A percentile compares a stretch with the other conserved stretches of the same genome.
Conservation (phyloP, 2,888 invertebrate genomes). For the Chironomus tentans region DNA sequence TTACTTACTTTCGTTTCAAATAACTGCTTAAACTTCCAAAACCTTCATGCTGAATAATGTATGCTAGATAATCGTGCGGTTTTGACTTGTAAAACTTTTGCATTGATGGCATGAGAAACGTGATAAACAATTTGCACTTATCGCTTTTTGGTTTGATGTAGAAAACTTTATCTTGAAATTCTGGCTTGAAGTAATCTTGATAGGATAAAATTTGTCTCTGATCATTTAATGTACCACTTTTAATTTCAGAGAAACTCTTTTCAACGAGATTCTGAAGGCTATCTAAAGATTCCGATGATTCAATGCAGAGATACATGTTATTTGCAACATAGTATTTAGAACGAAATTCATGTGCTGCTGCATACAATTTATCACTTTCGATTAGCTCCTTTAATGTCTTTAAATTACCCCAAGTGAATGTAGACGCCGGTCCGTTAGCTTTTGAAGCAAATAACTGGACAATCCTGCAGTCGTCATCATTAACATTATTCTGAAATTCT, state of each 20-base stretch:
- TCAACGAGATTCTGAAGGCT: slow-evolving; percentile 33
- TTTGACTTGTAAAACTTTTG: slow-evolving; percentile 37
- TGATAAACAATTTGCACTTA: slow-evolving; percentile 51
- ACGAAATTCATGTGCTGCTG: slow-evolving; percentile 63
- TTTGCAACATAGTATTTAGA: slow-evolving; percentile 75
- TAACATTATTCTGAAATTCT: slow-evolving; percentile 73
- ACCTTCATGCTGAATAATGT: slow-evolving; percentile 79
- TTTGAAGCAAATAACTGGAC: slow-evolving; percentile 66
- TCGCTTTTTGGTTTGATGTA: slow-evolving; percentile 69
- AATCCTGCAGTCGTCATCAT: slow-evolving; percentile 63
- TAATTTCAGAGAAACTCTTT: slow-evolving; percentile 1
- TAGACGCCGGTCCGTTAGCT: slow-evolving; percentile 62
- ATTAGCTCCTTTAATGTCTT: slow-evolving; percentile 60
- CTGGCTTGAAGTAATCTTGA: slow-evolving; percentile 35
- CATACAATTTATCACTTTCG: slow-evolving; percentile 57
- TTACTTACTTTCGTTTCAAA: slow-evolving; percentile 56
- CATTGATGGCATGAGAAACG: slow-evolving; percentile 39
- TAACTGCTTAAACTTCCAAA: slow-evolving; percentile 72
- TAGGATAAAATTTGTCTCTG: background rate
- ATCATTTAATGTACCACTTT: background rate
- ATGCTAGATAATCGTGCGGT: slow-evolving; percentile 59
- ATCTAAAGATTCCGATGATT: slow-evolving; percentile 47
- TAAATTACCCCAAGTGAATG: slow-evolving; percentile 81
- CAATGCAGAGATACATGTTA: slow-evolving; percentile 77
- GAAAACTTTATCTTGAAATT: slow-evolving; percentile 43